Evolutionary conservation across 2,888 invertebrate genomes (phyloP).

Genomic region (Crioceris asparagi): DNA sequence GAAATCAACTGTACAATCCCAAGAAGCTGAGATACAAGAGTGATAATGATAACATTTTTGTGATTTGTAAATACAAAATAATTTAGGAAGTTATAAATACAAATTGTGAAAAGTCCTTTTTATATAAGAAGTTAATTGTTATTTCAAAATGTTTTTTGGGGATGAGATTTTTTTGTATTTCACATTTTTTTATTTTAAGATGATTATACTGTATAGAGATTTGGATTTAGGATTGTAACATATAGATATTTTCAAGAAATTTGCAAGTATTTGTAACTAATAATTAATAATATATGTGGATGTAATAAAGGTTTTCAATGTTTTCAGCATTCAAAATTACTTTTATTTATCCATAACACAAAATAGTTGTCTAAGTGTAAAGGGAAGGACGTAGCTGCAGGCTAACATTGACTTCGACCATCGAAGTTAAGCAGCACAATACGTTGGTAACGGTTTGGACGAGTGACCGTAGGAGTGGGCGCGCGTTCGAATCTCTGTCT

Average conservation of each 20-base stretch:
- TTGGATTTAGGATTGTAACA: slow-evolving; percentile 32
- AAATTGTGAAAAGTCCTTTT: slow-evolving; percentile 15
- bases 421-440: too few species aligned
- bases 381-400: too few species aligned
- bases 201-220: slow-evolving; percentile 28
- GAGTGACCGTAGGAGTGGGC: too few species aligned
- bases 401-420: too few species aligned
- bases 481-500: too few species aligned
- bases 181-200: slow-evolving; percentile 21
- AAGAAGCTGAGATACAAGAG: slow-evolving; percentile 58
- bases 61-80: slow-evolving; percentile 27
- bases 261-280: slow-evolving; percentile 38
- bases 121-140: slow-evolving; percentile 18
- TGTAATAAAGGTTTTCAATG: slow-evolving; percentile 38
- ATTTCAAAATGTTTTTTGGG: slow-evolving; percentile 19
- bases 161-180: slow-evolving; percentile 22
- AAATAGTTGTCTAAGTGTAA: too few species aligned
- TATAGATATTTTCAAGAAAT: slow-evolving; percentile 36
- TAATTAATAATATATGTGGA: slow-evolving; percentile 34
- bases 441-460: too few species aligned
- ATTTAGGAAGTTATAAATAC: slow-evolving; percentile 11
- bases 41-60: slow-evolving; percentile 47
- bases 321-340: slow-evolving; percentile 27
- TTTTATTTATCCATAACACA: too few species aligned
- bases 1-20: slow-evolving; percentile 54